Base-by-base conservation (phyloP, 2,797 vertebrate species). In the Ispidina picta region DNA sequence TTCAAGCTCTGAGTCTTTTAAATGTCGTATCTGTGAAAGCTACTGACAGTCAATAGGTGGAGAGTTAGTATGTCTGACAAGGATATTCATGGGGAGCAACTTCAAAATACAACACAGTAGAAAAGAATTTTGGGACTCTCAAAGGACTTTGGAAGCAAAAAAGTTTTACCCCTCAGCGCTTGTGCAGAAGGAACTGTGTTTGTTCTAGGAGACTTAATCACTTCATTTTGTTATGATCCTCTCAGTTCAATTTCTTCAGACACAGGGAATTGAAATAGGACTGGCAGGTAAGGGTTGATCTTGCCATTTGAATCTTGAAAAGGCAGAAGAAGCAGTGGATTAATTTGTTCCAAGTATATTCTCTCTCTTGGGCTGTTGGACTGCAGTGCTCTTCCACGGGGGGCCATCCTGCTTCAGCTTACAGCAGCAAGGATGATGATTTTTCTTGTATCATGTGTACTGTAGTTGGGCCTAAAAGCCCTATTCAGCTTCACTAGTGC, bases 11-110 rank as follows among this genome's bases (percentile, higher is more conserved):
- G 41, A 94, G 56, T 80, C 95, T 95, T 94, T 94, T 90, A 94
- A 94, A 96, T 93, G 95, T 94, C 93, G 91, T 64, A 77, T 88
- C 59, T 80, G 81, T 91, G 89, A 92, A 90, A 86, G 81, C 49
- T 81, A 44, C 88, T 96, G 96, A 92, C 94, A 96, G 88, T 86
- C 92, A 82, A 85, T 95, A 91, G 91, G 88, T 88, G 68, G 89
- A 92, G 89, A 96, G 91, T 95, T 94, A 86, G 93, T 83, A 94
- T 94, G 93, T 91, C 86, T 96, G 94, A 95, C 96, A 95, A 94
- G 81, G 64, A 90, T 93, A 86, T 94, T 95, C 73, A 2, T 70
- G 82, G 86, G 80, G 89, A 93, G 71, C 60, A 84, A 88, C 94
- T 95, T 96, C 95, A 97, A 97, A 96, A 95, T 93, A 60, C 62